Percentiles rank a stretch among this genome's conserved stretches.
Evolutionary conservation across 2,113 vertebrate species (phyloP).

Genomic region (Syngnathus scovelli): DNA sequence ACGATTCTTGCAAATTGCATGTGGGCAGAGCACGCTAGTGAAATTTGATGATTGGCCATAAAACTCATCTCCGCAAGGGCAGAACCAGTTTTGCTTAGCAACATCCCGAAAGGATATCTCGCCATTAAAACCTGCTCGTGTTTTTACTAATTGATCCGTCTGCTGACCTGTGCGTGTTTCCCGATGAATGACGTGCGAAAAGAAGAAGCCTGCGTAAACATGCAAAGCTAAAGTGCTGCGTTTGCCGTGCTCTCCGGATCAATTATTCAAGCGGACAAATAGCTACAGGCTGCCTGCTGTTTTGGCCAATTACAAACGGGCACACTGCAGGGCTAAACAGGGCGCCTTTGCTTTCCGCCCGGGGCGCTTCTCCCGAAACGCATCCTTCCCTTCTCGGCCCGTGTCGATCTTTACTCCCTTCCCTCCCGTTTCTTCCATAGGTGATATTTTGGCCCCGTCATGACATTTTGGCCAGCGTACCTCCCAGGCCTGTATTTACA

Average conservation of each 20-base stretch:
- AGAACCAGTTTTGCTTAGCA: not conserved
- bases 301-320: conserved; percentile 68
- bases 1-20: not conserved
- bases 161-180: not conserved
- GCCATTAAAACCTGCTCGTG: not conserved
- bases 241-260: conserved; percentile 56
- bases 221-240: conserved; percentile 31
- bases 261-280: conserved; percentile 68
- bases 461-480: conserved; percentile 49
- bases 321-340: conserved; percentile 63
- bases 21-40: not conserved
- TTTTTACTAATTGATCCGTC: not conserved
- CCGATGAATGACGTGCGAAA: not conserved
- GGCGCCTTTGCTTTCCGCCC: conserved; percentile 45
- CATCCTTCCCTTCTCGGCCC: not conserved
- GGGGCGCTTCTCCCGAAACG: conserved; percentile 37
- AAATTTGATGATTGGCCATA: not conserved
- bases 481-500: conserved; percentile 55
- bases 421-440: conserved; percentile 23
- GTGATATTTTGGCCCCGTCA: conserved; percentile 48
- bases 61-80: not conserved
- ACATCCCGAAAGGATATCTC: not conserved
- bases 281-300: conserved; percentile 61
- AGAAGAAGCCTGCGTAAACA: conserved; percentile 19
- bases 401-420: conserved; percentile 4